Evolutionary conservation across 2,888 invertebrate species (phyloP), one percentile per base, ranked within the genome.

Genomic region (Eudasyphora cyanicolor): DNA sequence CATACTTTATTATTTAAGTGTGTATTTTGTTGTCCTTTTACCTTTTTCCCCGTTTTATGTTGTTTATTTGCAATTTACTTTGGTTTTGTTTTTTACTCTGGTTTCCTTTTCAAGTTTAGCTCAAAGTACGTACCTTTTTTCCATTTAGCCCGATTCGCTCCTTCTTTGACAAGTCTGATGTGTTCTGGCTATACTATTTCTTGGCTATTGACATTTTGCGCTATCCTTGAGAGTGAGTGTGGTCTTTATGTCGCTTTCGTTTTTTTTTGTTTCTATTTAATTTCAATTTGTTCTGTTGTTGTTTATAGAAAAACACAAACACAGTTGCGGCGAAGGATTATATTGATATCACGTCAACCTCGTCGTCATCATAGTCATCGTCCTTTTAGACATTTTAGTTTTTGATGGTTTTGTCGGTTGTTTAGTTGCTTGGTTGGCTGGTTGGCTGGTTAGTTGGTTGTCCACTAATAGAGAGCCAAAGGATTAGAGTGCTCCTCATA

Each of bases 321-420:
- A 78, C 49, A 35, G 70, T 75, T 84, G 83, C 75, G 83, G 83
- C 75, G 78, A 78, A 80, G 78, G 12, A 27, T 80, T 57, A 83
- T 77, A 80, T 77, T 78, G 83, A 21, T 73, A 75, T 64, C 49
- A 73, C 60, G 14, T 29, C n/a, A 17, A 24, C 21, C 7, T 57
- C 24, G 29, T 27, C 29, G 3, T 29, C 27, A 42, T 14, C 42
- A 17, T 14, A 5, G 5, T 32, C 64, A 17, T 32, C n/a, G 60
- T 75, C 62, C 45, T 54, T 74, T 77, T 73, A 57, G 21, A 21
- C 49, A 21, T 29, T 57, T 64, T 67, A 42, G 32, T 12, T 42
- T 60, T 62, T 35, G 32, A 29, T 32, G 12, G 57, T 71, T 76
- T 57, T 29, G 69, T 62, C 5, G 27, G 60, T 69, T 42, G 42